These are phyloP conservation scores for Apus apus DNA, from an alignment of 2,113 vertebrate genomes.

Conservation along the genomic window DNA sequence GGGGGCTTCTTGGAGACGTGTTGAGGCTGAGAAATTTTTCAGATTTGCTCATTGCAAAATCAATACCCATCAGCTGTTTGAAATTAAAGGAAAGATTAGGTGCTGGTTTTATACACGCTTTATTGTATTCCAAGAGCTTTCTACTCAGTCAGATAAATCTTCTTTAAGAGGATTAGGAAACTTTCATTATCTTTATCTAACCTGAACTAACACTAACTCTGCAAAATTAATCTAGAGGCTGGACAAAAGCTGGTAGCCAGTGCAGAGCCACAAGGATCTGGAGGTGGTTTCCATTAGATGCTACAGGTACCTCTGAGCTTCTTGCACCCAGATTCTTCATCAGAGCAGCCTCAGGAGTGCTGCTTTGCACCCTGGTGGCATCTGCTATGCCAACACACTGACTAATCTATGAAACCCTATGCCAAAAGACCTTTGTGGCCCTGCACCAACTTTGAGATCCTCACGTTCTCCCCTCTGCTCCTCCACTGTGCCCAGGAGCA, in stretches of 20 bases:
- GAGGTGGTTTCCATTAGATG: background rate
- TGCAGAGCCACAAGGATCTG: background rate
- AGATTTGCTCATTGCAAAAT: slow-evolving; percentile 83
- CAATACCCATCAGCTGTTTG: slow-evolving; percentile 89
- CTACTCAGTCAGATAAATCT: slow-evolving; percentile 81
- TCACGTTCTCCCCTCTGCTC: background rate
- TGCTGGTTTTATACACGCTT: slow-evolving; percentile 77
- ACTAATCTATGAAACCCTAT: background rate
- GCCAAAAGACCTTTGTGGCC: background rate
- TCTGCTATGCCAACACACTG: rapidly evolving
- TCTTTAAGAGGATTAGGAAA: slow-evolving; percentile 83
- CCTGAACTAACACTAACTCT: slow-evolving; percentile 77
- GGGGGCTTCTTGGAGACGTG: background rate
- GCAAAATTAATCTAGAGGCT: slow-evolving; percentile 81
- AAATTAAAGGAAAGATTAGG: slow-evolving; percentile 90
- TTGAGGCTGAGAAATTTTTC: slow-evolving; percentile 68
- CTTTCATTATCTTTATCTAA: slow-evolving; percentile 87
- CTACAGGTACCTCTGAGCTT: background rate
- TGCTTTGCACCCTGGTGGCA: background rate
- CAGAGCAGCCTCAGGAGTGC: background rate
- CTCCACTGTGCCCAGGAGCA: background rate
- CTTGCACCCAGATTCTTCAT: background rate
- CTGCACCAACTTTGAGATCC: rapidly evolving
- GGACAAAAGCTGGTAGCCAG: slow-evolving; percentile 65
- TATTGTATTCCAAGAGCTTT: slow-evolving; percentile 81